Evolutionary conservation across 2,888 invertebrate species (phyloP).

Genomic region (Stegophylla sp.): DNA sequence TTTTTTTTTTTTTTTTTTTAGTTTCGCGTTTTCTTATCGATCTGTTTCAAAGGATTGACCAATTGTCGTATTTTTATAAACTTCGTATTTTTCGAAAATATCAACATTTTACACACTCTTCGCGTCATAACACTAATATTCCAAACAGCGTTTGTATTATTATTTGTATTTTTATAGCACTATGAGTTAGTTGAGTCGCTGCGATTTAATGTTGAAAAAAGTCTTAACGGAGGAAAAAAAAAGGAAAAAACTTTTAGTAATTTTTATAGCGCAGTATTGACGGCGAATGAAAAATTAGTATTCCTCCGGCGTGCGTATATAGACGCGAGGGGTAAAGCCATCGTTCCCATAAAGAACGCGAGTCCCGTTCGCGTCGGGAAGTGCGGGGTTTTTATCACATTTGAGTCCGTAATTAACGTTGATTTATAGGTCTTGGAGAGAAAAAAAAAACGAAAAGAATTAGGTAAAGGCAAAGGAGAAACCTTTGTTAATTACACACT

Average conservation of each 20-base stretch:
- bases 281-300: conserved; percentile 43
- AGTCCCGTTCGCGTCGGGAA: not conserved
- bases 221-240: not conserved
- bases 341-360: not conserved
- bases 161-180: not conserved
- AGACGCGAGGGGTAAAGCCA: not conserved
- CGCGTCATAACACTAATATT: no score
- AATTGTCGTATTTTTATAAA: no score
- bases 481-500: conserved; percentile 51
- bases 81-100: no score
- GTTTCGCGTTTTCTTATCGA: no score
- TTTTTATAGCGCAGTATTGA: conserved; percentile 17
- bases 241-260: not conserved
- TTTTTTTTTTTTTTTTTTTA: no score
- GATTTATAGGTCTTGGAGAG: conserved; percentile 28
- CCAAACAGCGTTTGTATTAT: no score
- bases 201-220: conserved; percentile 7
- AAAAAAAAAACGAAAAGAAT: not conserved
- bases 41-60: no score
- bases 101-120: no score
- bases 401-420: conserved; percentile 56
- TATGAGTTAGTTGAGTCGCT: not conserved
- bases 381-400: conserved; percentile 35
- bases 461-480: conserved; percentile 33
- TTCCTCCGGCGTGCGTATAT: conserved; percentile 8